phyloP scores from a whole-genome alignment of 2,797 vertebrate genomes.

The Tokudaia muenninki region DNA sequence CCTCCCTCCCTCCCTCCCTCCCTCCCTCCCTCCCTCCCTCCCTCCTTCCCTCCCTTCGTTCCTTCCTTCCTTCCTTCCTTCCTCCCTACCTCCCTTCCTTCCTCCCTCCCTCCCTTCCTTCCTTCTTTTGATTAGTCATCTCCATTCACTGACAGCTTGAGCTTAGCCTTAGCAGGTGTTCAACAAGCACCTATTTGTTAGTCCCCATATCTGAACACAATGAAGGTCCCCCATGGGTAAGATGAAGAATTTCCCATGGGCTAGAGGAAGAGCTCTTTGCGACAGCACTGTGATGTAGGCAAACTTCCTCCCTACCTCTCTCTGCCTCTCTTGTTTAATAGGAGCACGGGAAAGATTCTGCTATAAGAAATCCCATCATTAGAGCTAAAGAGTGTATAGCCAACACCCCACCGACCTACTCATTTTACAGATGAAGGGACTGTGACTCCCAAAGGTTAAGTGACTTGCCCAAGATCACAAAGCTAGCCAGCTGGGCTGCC shows the following conservation, averaged over 20 bases:
- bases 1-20: too few relatives aligned
- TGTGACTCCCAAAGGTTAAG: slow-evolving; percentile 26
- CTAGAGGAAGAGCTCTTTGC: background rate
- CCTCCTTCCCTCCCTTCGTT: background rate
- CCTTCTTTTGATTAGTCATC: background rate
- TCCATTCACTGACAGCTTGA: background rate
- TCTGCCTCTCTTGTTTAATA: background rate
- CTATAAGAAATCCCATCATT: slow-evolving; percentile 48
- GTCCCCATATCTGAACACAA: background rate
- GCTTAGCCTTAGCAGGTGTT: background rate
- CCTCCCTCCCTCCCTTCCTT: background rate
- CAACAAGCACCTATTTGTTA: background rate
- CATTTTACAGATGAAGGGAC: slow-evolving; percentile 49
- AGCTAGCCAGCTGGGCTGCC: slow-evolving; percentile 48
- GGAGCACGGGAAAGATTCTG: slow-evolving; percentile 8
- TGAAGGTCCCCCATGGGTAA: background rate
- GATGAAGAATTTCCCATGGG: background rate
- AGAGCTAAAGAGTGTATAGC: background rate
- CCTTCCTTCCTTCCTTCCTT: too few relatives aligned
- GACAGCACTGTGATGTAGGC: slow-evolving; percentile 33
- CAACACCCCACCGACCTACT: slow-evolving; percentile 1
- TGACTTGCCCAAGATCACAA: slow-evolving; percentile 71
- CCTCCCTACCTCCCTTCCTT: too few relatives aligned
- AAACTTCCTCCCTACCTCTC: background rate
- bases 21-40: background rate